Evolutionary conservation across 2,113 vertebrate species (phyloP), one percentile per base, ranked within the genome.

Genomic region (Propithecus coquereli): DNA sequence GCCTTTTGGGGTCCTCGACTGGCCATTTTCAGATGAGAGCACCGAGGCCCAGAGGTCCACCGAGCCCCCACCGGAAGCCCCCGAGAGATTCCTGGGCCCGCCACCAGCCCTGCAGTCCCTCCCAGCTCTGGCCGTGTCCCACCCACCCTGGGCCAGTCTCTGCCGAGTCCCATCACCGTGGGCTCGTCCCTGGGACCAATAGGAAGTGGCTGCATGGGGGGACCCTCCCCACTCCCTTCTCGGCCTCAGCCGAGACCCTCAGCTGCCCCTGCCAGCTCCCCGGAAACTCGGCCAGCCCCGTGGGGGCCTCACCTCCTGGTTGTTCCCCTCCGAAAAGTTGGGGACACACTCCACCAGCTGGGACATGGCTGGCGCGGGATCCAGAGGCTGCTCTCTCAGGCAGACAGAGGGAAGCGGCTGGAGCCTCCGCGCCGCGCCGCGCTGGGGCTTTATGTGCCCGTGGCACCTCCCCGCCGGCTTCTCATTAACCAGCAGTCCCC

Each of bases 321-420:
- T 98, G 59, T 98, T 99, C 2, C 99, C 99, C 95, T 99, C 99
- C 0, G 99, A 99, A 98, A 99, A 99, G 98, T 99, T 99, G 54
- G 99, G 99, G 37, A 99, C 99, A 37, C 99, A 99, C 95, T 99
- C 99, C 97, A 99, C 99, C 96, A 99, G 98, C 96, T 98, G 99
- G 84, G 99, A 97, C 99, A 99, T 99, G 77, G 30, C 68, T 68
- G 30, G 68, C 32, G 61, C 77, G 32, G 2, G 22, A 8, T 59
- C n/a, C 2, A 6, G 61, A 20, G 0, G 0, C 74, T 91, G 3
- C 37, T 54, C 34, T 34, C 34, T 34, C 22, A 43, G 34, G 34
- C 52, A 37, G 57, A 6, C 18, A 1, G 27, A 3, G 3, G 66
- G 25, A 18, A 8, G 10, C 4, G 52, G 45, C 6, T 1, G 1